phyloP scores from a whole-genome alignment of 2,797 vertebrate species.

The Columba guinea region DNA sequence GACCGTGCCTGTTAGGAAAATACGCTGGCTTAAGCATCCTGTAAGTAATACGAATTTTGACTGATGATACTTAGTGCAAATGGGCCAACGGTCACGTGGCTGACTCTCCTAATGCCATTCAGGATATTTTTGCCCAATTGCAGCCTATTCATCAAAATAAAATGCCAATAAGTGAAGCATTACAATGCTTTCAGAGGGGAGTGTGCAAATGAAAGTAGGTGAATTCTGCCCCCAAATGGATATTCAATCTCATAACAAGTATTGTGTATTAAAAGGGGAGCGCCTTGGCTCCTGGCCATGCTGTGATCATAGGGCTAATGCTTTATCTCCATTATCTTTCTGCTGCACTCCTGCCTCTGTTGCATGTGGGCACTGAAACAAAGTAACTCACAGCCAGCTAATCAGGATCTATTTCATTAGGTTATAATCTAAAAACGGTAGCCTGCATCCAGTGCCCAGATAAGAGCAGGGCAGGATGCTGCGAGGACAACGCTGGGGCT shows the following conservation, averaged over 20 bases:
- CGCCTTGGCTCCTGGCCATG: conserved; percentile 36
- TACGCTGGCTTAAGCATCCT: conserved; percentile 8
- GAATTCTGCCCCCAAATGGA: conserved; percentile 75
- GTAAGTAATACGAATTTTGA: conserved; percentile 23
- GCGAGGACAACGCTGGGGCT: neutral
- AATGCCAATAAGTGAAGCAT: conserved; percentile 57
- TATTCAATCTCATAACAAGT: conserved; percentile 65
- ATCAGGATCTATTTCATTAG: neutral
- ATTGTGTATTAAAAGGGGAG: conserved; percentile 18
- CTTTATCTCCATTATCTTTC: conserved; percentile 44
- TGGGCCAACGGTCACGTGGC: neutral
- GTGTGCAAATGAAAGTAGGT: conserved; percentile 15
- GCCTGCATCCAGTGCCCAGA: neutral
- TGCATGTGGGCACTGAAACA: neutral
- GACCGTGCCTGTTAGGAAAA: conserved; percentile 1
- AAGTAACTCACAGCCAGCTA: neutral
- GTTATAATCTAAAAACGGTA: conserved; percentile 4
- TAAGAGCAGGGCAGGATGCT: neutral
- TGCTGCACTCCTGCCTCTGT: neutral
- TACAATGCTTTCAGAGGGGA: conserved; percentile 41
- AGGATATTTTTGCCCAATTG: conserved; percentile 42
- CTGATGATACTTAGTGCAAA: conserved; percentile 35
- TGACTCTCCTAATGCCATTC: conserved; percentile 18
- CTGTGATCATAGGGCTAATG: neutral
- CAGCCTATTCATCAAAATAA: conserved; percentile 62